Percentiles rank a stretch among this genome's conserved stretches.
phyloP scores from a whole-genome alignment of 2,113 vertebrate genomes.

The Cheilinus undulatus region DNA sequence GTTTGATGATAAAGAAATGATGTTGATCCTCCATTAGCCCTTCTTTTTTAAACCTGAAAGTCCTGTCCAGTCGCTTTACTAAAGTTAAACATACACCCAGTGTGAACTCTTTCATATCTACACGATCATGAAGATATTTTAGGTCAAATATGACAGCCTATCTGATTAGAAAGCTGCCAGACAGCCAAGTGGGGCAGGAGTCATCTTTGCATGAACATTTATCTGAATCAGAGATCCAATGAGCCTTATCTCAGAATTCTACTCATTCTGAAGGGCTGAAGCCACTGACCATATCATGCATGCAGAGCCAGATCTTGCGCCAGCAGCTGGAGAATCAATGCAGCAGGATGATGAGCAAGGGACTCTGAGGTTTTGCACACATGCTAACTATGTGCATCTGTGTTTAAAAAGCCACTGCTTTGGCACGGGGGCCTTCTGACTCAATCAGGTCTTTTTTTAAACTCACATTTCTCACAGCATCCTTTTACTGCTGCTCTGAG shows the following conservation, averaged over 20 bases:
- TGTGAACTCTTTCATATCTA: constrained; percentile 13
- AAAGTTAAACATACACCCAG: too few relatives aligned
- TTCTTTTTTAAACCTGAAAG: background rate
- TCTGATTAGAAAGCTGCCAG: constrained; percentile 10
- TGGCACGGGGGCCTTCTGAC: constrained; percentile 61
- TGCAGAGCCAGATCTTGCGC: constrained; percentile 38
- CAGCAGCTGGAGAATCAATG: constrained; percentile 59
- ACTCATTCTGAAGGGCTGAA: constrained; percentile 34
- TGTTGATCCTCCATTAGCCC: too few relatives aligned
- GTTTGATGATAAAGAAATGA: too few relatives aligned
- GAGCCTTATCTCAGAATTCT: constrained; percentile 37
- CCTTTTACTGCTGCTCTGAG: constrained; percentile 69
- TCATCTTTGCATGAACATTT: constrained; percentile 2
- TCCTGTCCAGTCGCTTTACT: background rate
- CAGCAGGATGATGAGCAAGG: constrained; percentile 43
- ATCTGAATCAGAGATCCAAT: background rate
- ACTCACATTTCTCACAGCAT: constrained; percentile 59
- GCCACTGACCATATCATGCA: constrained; percentile 46
- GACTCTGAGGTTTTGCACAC: constrained; percentile 60
- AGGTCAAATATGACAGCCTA: constrained; percentile 4
- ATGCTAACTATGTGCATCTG: constrained; percentile 72
- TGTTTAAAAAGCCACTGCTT: constrained; percentile 69
- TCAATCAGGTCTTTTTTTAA: constrained; percentile 53
- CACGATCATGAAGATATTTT: background rate
- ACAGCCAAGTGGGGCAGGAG: background rate